phyloP scores from a whole-genome alignment of 2,113 vertebrate genomes.

The Natator depressus region DNA sequence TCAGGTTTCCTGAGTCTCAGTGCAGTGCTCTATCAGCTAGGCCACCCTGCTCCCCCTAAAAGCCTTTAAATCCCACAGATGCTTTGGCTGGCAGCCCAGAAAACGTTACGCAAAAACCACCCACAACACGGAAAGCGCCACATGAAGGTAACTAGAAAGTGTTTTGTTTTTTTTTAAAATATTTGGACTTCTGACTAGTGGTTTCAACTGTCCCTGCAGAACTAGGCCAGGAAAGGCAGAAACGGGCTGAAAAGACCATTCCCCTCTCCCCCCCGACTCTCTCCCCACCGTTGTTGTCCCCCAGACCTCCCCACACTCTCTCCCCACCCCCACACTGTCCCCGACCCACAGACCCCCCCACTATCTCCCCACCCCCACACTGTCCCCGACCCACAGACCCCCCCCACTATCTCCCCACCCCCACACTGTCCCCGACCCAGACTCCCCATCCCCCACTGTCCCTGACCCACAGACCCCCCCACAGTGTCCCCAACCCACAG shows the following conservation, averaged over 20 bases:
- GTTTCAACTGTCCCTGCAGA: neutral
- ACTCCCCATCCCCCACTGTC: neutral
- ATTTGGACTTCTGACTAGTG: neutral
- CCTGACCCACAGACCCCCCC: neutral
- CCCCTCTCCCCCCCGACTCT: fast-evolving
- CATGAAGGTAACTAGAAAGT: fast-evolving
- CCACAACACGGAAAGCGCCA: fast-evolving
- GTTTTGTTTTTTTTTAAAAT: too few relatives aligned
- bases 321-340: too few relatives aligned
- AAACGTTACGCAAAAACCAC: fast-evolving
- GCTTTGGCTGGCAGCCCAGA: neutral
- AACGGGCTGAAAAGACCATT: too few relatives aligned
- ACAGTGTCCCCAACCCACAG: too few relatives aligned
- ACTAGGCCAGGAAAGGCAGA: neutral
- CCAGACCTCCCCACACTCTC: fast-evolving
- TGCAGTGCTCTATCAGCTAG: neutral
- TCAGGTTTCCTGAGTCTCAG: neutral
- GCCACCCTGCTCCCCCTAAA: too few relatives aligned
- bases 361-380: too few relatives aligned
- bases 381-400: neutral
- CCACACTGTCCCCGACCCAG: neutral
- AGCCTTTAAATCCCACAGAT: neutral
- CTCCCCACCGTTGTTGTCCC: neutral
- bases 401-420: too few relatives aligned
- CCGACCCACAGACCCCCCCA: too few relatives aligned